phyloP scores from a whole-genome alignment of 2,113 vertebrate species.

The Cygnus atratus region DNA sequence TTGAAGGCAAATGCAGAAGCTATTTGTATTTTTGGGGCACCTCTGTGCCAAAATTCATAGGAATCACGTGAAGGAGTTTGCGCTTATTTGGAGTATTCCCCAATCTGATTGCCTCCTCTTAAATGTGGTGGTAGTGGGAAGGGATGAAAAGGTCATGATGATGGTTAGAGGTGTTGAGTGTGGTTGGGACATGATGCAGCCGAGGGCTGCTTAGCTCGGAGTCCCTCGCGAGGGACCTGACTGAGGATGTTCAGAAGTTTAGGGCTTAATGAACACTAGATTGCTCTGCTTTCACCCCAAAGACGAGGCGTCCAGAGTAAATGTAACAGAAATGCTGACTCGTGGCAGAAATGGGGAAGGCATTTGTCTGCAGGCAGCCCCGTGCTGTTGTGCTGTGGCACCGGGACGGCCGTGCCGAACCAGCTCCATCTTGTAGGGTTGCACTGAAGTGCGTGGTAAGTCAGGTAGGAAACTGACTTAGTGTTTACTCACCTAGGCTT shows the following conservation, averaged over 20 bases:
- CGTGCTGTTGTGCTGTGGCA: rapidly evolving
- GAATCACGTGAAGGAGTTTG: neutral
- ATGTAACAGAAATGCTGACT: neutral
- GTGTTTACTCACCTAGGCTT: neutral
- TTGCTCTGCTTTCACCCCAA: neutral
- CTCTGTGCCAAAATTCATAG: rapidly evolving
- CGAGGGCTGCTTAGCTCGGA: neutral
- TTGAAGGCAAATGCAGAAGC: neutral
- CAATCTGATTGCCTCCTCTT: neutral
- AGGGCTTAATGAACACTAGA: rapidly evolving
- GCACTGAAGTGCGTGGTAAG: neutral
- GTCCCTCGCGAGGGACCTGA: neutral
- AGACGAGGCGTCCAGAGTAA: neutral
- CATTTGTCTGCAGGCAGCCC: neutral
- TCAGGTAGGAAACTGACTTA: rapidly evolving
- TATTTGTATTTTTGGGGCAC: rapidly evolving
- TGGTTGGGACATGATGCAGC: neutral
- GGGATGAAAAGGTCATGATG: neutral
- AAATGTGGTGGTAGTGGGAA: neutral
- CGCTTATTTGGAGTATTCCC: neutral
- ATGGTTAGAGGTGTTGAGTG: conserved; percentile 15
- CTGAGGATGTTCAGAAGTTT: neutral
- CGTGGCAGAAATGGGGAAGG: rapidly evolving
- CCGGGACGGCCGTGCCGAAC: rapidly evolving
- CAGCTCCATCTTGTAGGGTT: neutral